Conservation (phyloP, 2,113 vertebrate species). For the Zeus faber region DNA sequence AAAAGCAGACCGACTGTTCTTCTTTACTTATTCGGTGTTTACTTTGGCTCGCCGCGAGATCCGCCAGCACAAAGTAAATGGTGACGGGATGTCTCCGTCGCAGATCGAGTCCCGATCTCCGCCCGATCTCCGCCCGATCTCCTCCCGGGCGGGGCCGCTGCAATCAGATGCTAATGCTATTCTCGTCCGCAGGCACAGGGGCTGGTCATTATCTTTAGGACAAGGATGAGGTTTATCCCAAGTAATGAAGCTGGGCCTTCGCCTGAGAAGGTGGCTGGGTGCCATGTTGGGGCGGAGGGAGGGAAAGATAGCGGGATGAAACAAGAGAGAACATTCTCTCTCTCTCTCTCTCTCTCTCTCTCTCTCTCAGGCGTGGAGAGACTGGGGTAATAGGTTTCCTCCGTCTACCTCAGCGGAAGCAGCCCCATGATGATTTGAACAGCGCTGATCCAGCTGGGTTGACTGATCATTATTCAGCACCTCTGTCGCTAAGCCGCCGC, state of each 20-base stretch:
- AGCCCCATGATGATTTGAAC: no score
- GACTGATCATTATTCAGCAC: slow-evolving; percentile 20
- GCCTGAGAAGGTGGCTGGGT: background rate
- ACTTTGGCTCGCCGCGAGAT: no score
- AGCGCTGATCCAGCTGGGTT: no score
- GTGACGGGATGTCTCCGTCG: slow-evolving; percentile 30
- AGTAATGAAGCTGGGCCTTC: slow-evolving; percentile 30
- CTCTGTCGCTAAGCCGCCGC: slow-evolving; percentile 29
- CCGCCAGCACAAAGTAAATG: slow-evolving; percentile 48
- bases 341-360: slow-evolving; percentile 33
- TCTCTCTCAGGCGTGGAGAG: no score
- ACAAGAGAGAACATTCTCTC: slow-evolving; percentile 16
- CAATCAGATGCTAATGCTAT: slow-evolving; percentile 31
- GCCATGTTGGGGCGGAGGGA: background rate
- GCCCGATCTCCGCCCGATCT: slow-evolving; percentile 20
- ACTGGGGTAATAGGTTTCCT: no score
- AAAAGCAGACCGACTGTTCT: no score
- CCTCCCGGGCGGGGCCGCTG: slow-evolving; percentile 36
- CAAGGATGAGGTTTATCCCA: slow-evolving; percentile 9
- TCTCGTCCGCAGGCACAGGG: slow-evolving; percentile 17
- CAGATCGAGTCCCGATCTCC: slow-evolving; percentile 16
- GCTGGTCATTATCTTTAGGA: slow-evolving; percentile 13
- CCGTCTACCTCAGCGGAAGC: no score
- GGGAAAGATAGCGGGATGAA: slow-evolving; percentile 1
- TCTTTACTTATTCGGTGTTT: no score